These are phyloP conservation scores for Fundulus diaphanus DNA, from an alignment of 2,797 vertebrate genomes.

Conservation along the genomic window DNA sequence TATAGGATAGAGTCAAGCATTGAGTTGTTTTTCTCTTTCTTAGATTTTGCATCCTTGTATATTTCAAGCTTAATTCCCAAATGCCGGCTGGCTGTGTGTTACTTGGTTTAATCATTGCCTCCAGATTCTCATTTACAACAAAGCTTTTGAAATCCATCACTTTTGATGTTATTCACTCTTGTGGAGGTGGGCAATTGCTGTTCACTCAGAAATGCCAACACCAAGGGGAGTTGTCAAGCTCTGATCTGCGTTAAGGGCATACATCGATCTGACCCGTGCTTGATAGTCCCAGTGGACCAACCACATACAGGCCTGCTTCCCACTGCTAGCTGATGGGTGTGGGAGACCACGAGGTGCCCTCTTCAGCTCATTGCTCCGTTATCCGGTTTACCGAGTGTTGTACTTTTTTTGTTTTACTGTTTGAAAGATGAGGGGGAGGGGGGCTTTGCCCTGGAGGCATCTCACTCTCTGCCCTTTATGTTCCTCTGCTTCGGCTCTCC, in stretches of 20 bases:
- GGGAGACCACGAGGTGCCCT: slow-evolving; percentile 64
- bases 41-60: not conserved
- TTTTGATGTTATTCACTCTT: slow-evolving; percentile 70
- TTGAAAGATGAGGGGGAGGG: slow-evolving; percentile 57
- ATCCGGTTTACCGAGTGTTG: slow-evolving; percentile 37
- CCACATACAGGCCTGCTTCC: slow-evolving; percentile 63
- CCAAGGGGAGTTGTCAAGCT: slow-evolving; percentile 75
- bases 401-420: slow-evolving; percentile 53
- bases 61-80: slow-evolving; percentile 15
- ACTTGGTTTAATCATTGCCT: slow-evolving; percentile 40
- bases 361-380: slow-evolving; percentile 46
- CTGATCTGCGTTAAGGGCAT: slow-evolving; percentile 69
- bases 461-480: slow-evolving; percentile 52
- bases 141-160: slow-evolving; percentile 41
- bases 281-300: slow-evolving; percentile 58
- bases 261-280: slow-evolving; percentile 72
- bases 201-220: slow-evolving; percentile 74
- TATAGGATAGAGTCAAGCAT: not conserved
- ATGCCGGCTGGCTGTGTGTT: not conserved
- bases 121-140: slow-evolving; percentile 52
- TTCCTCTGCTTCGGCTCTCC: slow-evolving; percentile 42
- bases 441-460: slow-evolving; percentile 73
- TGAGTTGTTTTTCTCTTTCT: slow-evolving; percentile 2
- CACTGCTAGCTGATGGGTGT: slow-evolving; percentile 63
- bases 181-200: slow-evolving; percentile 74